Conservation (phyloP, 2,888 invertebrate genomes). For the Aporophyla lueneburgensis region DNA sequence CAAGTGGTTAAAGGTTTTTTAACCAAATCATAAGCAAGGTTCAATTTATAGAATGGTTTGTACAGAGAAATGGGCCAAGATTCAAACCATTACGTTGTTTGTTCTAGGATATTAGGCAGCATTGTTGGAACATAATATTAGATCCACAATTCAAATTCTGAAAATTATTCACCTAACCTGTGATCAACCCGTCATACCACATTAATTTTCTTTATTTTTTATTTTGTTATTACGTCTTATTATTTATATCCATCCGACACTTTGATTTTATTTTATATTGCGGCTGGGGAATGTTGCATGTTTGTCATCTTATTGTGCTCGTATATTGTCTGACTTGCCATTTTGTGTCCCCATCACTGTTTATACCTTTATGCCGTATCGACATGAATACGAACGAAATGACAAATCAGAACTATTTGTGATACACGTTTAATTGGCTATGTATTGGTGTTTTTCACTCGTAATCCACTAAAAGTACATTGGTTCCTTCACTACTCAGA, state of each 20-base stretch:
- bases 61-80: slow-evolving; percentile 54
- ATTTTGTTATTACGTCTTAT: slow-evolving; percentile 77
- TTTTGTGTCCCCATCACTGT: slow-evolving; percentile 63
- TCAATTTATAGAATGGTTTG: slow-evolving; percentile 57
- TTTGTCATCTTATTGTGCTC: slow-evolving; percentile 76
- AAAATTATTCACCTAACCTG: slow-evolving; percentile 82
- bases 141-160: slow-evolving; percentile 65
- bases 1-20: slow-evolving; percentile 56
- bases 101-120: slow-evolving; percentile 69
- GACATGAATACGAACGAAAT: slow-evolving; percentile 59
- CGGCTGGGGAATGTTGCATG: slow-evolving; percentile 91
- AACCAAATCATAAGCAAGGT: slow-evolving; percentile 62
- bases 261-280: slow-evolving; percentile 85
- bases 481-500: slow-evolving; percentile 68
- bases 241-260: slow-evolving; percentile 88
- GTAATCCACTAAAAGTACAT: slow-evolving; percentile 70
- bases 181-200: slow-evolving; percentile 84
- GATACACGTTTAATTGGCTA: slow-evolving; percentile 75
- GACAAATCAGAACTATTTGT: slow-evolving; percentile 70
- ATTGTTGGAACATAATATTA: slow-evolving; percentile 66
- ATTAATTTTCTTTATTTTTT: slow-evolving; percentile 70
- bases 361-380: slow-evolving; percentile 25
- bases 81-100: slow-evolving; percentile 56
- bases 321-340: slow-evolving; percentile 76
- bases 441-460: slow-evolving; percentile 67